Conservation (phyloP, 1,140 invertebrate species). For the Thaumetopoea pityocampa region DNA sequence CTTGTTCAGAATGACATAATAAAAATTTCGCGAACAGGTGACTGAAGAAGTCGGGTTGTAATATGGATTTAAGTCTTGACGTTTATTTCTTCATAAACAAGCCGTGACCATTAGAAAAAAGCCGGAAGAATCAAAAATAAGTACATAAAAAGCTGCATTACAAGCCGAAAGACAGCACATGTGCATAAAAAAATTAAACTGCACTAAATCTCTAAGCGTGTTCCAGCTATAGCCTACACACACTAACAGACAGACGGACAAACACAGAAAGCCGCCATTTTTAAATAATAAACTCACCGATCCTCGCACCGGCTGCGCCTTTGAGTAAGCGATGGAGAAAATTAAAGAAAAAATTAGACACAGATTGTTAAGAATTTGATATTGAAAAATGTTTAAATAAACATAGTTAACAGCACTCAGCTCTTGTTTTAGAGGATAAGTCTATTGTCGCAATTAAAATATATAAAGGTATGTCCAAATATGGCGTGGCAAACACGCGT, state of each 20-base stretch:
- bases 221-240: constrained; percentile 26
- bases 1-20: too few relatives aligned
- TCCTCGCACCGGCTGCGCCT: constrained; percentile 73
- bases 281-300: constrained; percentile 62
- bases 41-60: too few relatives aligned
- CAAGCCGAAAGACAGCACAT: constrained; percentile 1
- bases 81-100: too few relatives aligned
- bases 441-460: too few relatives aligned
- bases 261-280: constrained; percentile 44
- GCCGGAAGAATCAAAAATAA: constrained; percentile 6
- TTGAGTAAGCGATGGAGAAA: constrained; percentile 45
- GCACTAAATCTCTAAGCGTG: constrained; percentile 48
- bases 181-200: constrained; percentile 25
- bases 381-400: too few relatives aligned
- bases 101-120: too few relatives aligned
- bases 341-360: constrained; percentile 44
- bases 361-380: constrained; percentile 13
- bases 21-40: too few relatives aligned
- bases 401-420: too few relatives aligned
- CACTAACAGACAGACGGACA: constrained; percentile 31
- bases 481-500: background rate
- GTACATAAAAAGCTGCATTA: constrained; percentile 9
- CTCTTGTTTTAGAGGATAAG: too few relatives aligned
- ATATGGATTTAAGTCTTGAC: too few relatives aligned
- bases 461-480: too few relatives aligned